Conservation (phyloP, 2,888 invertebrate genomes). For the Phyllotreta cruciferae region DNA sequence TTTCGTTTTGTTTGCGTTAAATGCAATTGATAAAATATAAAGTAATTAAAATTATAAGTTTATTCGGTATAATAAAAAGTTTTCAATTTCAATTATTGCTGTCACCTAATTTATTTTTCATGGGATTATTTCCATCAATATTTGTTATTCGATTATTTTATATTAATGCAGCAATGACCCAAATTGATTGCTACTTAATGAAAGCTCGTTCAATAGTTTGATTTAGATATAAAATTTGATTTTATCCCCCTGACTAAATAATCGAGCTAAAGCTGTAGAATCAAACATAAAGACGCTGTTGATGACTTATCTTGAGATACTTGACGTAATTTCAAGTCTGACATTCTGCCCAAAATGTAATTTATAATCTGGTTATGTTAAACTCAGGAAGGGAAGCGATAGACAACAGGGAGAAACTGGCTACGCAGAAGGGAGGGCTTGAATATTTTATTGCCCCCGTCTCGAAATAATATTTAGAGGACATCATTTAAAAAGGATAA, state of each 20-base stretch:
- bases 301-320: constrained; percentile 34
- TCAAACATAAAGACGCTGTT: constrained; percentile 38
- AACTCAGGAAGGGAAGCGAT: constrained; percentile 24
- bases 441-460: constrained; percentile 35
- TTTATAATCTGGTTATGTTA: constrained; percentile 34
- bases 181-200: too few relatives aligned
- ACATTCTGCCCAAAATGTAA: constrained; percentile 29
- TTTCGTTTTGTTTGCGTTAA: not conserved
- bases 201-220: too few relatives aligned
- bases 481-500: constrained; percentile 27
- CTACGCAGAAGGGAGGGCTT: constrained; percentile 25
- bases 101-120: too few relatives aligned
- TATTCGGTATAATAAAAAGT: too few relatives aligned
- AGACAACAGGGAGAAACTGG: constrained; percentile 21
- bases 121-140: too few relatives aligned
- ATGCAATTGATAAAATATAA: not conserved
- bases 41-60: too few relatives aligned
- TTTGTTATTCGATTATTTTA: too few relatives aligned
- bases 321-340: constrained; percentile 29
- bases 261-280: constrained; percentile 7
- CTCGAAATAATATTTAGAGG: constrained; percentile 32
- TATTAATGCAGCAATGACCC: too few relatives aligned
- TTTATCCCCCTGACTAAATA: not conserved
- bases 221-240: too few relatives aligned
- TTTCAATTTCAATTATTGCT: too few relatives aligned